Evolutionary conservation across 1,140 invertebrate genomes (phyloP), one percentile per base, ranked within the genome.

Genomic region (Pseudachorutes palmiensis): DNA sequence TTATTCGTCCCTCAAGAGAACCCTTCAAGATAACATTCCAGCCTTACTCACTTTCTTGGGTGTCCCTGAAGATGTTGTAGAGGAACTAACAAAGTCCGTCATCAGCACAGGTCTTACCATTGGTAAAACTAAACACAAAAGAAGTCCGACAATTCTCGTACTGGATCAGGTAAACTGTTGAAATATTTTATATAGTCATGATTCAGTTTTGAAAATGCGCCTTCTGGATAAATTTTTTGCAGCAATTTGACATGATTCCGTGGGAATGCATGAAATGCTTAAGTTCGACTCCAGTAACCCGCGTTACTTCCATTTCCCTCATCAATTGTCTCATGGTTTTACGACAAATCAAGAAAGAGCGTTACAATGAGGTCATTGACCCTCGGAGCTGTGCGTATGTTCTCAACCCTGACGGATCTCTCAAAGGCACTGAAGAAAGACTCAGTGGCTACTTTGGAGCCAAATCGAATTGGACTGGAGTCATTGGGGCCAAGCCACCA

Each of bases 231-330:
- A 24, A n/a, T 58, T 51, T 28, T 24, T 1, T 29, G 19, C 30
- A 74, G 69, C 65, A 71, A 24, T 24, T 74, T 1, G 72, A 74
- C 55, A 59, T 60, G 22, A 57, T 71, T 2, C 72, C 72, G 22
- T 71, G 70, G 70, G 72, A 74, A 29, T 71, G 65, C 28, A 29
- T 74, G 22, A 19, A 48, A 1, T 68, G 60, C 41, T 29, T 74
- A 1, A 2, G 33, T 29, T 65, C 62, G 12, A 71, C 72, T 28
- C 51, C 57, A 45, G 72, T 71, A 12, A 70, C 70, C 16, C 41
- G 72, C 64, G 68, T 74, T 65, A 62, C 69, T 14, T 74, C 72
- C 9, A 45, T 74, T 26, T 36, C 68, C 16, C 24, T 57, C 2
- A 66, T 71, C n/a, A 29, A 66, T 22, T 57, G 57, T 51, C 12